phyloP scores from a whole-genome alignment of 1,140 invertebrate species.

The Aphidius ervi region DNA sequence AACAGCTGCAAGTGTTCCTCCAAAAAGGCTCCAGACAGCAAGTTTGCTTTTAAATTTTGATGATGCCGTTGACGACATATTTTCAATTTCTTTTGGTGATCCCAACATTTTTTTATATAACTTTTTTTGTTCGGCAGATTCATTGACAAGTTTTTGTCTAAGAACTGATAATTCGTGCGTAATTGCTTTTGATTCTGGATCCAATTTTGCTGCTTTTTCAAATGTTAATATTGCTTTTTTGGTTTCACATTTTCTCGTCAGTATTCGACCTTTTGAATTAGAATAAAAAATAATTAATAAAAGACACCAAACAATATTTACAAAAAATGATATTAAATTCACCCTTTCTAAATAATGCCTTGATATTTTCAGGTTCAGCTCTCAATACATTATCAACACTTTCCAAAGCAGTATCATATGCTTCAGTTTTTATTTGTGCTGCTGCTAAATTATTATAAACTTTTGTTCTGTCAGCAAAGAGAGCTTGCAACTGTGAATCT shows the following conservation, averaged over 20 bases:
- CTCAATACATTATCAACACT: constrained; percentile 76
- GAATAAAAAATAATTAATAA: constrained; percentile 11
- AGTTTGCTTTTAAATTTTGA: constrained; percentile 29
- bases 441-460: constrained; percentile 88
- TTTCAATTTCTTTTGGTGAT: constrained; percentile 22
- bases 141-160: constrained; percentile 55
- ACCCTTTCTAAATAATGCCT: constrained; percentile 85
- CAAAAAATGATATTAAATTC: constrained; percentile 8
- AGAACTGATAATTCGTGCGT: constrained; percentile 59
- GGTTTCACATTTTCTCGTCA: constrained; percentile 60
- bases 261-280: constrained; percentile 53
- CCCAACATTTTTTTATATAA: constrained; percentile 68
- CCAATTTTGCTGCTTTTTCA: constrained; percentile 57
- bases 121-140: constrained; percentile 57
- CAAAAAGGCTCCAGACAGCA: constrained; percentile 42
- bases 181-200: constrained; percentile 58
- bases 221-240: constrained; percentile 59
- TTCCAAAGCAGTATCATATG: constrained; percentile 74
- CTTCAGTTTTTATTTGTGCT: constrained; percentile 80
- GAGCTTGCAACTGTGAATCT: constrained; percentile 57
- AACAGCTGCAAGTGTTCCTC: constrained; percentile 41
- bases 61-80: constrained; percentile 8
- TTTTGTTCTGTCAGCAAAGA: constrained; percentile 75
- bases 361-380: constrained; percentile 82
- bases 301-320: constrained; percentile 10